Evolutionary conservation across 2,888 invertebrate genomes (phyloP).

Genomic region (Acanthosepion lycidas): DNA sequence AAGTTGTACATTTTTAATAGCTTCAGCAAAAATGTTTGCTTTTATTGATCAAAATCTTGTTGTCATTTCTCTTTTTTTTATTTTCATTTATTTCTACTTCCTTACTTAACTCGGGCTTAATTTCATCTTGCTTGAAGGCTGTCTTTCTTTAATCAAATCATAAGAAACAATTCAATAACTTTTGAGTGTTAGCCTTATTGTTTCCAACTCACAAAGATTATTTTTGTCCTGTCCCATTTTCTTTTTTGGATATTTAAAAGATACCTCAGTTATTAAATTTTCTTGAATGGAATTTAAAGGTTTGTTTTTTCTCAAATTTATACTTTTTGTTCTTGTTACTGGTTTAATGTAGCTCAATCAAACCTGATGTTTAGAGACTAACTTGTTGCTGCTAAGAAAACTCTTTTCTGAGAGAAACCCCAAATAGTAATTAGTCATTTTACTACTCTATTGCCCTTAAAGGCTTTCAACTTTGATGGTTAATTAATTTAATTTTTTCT

Average conservation of each 20-base stretch:
- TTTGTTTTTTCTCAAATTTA: no score
- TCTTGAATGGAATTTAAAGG: no score
- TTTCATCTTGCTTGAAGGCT: background rate
- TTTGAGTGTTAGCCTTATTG: background rate
- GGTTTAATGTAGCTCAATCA: no score
- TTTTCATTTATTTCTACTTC: background rate
- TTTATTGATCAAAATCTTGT: background rate
- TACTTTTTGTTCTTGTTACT: no score
- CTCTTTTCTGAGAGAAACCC: no score
- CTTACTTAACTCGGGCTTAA: background rate
- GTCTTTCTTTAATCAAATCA: background rate
- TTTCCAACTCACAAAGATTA: background rate
- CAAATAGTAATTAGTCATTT: no score
- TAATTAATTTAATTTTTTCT: no score
- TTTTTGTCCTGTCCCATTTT: background rate
- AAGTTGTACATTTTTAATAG: slow-evolving; percentile 13
- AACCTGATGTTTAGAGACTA: no score
- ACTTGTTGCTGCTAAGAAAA: no score
- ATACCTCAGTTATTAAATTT: background rate
- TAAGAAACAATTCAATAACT: background rate
- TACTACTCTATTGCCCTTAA: no score
- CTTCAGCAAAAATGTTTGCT: background rate
- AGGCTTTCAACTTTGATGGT: no score
- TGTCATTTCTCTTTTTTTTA: background rate
- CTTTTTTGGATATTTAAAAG: background rate